Evolutionary conservation across 2,797 vertebrate genomes (phyloP).

Genomic region (Discoglossus pictus): DNA sequence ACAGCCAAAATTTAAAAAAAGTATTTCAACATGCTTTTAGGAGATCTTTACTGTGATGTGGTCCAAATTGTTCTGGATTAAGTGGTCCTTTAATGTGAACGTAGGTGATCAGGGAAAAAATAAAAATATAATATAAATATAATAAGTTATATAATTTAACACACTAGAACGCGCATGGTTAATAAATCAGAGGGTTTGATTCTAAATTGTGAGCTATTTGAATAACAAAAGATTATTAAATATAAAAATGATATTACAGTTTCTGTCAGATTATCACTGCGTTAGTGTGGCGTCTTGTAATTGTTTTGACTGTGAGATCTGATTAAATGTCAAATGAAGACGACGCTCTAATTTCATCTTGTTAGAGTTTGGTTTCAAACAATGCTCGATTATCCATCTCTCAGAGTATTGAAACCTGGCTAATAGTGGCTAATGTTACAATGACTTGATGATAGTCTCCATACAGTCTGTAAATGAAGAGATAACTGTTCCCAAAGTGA

Average conservation of each 20-base stretch:
- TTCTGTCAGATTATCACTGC: neutral
- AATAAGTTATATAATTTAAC: no score
- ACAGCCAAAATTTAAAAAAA: no score
- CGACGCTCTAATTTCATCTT: constrained; percentile 14
- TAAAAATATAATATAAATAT: no score
- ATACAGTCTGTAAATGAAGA: neutral
- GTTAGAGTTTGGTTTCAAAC: constrained; percentile 2
- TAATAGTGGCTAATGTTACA: constrained; percentile 1
- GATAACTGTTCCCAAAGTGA: neutral
- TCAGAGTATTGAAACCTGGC: neutral
- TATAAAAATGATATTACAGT: neutral
- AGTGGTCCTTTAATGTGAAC: no score
- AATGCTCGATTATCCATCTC: constrained; percentile 2
- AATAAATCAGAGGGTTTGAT: no score
- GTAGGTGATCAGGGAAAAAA: no score
- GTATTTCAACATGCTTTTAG: no score
- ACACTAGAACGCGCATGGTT: no score
- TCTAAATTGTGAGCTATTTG: no score
- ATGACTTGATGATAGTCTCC: neutral
- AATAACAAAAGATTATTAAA: no score
- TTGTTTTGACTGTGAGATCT: constrained; percentile 14
- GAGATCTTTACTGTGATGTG: no score
- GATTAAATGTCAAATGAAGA: constrained; percentile 17
- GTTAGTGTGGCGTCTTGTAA: neutral
- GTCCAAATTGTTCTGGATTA: no score